Evolutionary conservation across 2,797 vertebrate genomes (phyloP).

Genomic region (Hybognathus amarus): DNA sequence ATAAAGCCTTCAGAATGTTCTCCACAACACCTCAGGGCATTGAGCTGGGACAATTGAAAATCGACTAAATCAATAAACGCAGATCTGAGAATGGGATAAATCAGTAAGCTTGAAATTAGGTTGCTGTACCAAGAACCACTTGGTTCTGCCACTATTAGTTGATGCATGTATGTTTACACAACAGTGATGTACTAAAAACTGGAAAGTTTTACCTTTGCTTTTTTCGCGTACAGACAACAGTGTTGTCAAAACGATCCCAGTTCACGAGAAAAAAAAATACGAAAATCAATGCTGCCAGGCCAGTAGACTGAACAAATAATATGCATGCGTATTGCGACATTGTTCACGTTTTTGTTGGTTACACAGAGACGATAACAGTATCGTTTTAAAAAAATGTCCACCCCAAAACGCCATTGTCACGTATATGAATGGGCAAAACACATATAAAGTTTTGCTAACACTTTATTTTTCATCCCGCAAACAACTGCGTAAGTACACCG

Average conservation of each 20-base stretch:
- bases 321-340: too few relatives aligned
- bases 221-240: background rate
- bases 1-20: slow-evolving; percentile 21
- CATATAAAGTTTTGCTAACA: too few relatives aligned
- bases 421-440: too few relatives aligned
- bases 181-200: background rate
- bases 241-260: background rate
- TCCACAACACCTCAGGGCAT: background rate
- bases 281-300: too few relatives aligned
- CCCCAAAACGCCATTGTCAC: too few relatives aligned
- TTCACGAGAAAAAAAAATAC: too few relatives aligned
- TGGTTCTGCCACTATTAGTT: background rate
- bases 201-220: background rate
- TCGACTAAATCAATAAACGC: slow-evolving; percentile 11
- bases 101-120: background rate
- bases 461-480: too few relatives aligned
- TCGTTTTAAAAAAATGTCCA: too few relatives aligned
- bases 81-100: background rate
- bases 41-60: slow-evolving; percentile 26
- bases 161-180: background rate
- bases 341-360: too few relatives aligned
- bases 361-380: background rate
- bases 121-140: background rate
- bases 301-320: too few relatives aligned
- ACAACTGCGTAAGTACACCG: too few relatives aligned